Evolutionary conservation across 1,140 invertebrate genomes (phyloP).

Genomic region (Protaetia brevitarsis): DNA sequence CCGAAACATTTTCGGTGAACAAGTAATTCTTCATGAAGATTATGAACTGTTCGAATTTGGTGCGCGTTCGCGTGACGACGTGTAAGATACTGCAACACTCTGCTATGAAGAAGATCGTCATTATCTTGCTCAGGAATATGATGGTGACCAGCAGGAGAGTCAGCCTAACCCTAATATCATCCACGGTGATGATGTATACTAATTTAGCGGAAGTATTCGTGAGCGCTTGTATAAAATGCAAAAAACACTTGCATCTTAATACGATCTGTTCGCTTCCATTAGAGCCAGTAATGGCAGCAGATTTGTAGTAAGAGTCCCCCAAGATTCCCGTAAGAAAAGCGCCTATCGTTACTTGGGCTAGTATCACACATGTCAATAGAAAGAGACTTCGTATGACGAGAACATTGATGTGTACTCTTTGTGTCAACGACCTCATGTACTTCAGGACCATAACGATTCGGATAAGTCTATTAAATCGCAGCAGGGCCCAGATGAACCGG

Average conservation of each 20-base stretch:
- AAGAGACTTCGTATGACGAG: slow-evolving; percentile 10
- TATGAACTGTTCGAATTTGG: slow-evolving; percentile 17
- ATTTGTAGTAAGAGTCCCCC: background rate
- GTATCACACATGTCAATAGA: slow-evolving; percentile 4
- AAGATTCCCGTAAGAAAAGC: background rate
- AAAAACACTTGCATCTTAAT: background rate
- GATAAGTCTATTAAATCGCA: slow-evolving; percentile 23
- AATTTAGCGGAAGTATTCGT: background rate
- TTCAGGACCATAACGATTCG: slow-evolving; percentile 18
- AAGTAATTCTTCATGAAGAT: slow-evolving; percentile 21
- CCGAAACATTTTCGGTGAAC: background rate
- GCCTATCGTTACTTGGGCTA: slow-evolving; percentile 4
- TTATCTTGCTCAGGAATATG: slow-evolving; percentile 7
- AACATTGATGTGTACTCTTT: slow-evolving; percentile 28
- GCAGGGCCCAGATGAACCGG: background rate
- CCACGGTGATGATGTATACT: background rate
- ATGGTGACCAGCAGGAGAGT: background rate
- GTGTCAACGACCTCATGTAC: slow-evolving; percentile 17
- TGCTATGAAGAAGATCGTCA: slow-evolving; percentile 25
- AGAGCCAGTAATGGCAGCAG: background rate
- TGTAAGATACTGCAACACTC: slow-evolving; percentile 21
- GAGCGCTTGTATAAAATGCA: background rate
- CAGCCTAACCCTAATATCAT: background rate
- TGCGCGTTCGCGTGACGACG: slow-evolving; percentile 13
- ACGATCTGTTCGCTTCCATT: background rate